A percentile compares a stretch with the other conserved stretches of the same genome.
These are phyloP conservation scores for Lacanobia wlatinum DNA, from an alignment of 2,888 invertebrate genomes.

Conservation along the genomic window DNA sequence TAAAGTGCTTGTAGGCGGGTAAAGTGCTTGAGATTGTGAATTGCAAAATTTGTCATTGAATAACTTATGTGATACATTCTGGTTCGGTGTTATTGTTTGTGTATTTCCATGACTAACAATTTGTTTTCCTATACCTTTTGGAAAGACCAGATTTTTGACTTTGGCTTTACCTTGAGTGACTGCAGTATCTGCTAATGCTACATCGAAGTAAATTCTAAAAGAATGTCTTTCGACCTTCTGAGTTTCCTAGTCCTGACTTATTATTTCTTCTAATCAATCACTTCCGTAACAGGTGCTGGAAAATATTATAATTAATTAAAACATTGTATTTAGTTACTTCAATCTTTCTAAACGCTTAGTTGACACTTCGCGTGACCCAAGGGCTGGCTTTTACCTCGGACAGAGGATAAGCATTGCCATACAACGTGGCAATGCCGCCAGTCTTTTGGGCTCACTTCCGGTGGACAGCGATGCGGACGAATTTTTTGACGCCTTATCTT, in stretches of 20 bases:
- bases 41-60: constrained; percentile 47
- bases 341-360: too few species aligned
- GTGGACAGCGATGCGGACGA: too few species aligned
- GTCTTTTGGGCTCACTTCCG: too few species aligned
- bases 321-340: too few species aligned
- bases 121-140: not conserved
- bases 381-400: too few species aligned
- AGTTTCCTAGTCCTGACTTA: not conserved
- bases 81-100: constrained; percentile 1
- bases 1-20: constrained; percentile 58
- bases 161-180: not conserved
- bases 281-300: too few species aligned
- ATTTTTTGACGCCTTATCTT: too few species aligned
- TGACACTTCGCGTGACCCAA: too few species aligned
- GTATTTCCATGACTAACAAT: not conserved
- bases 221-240: not conserved
- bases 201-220: not conserved
- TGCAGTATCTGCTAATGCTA: not conserved
- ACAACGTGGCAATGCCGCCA: too few species aligned
- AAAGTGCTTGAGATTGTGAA: constrained; percentile 50
- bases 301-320: too few species aligned
- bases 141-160: not conserved
- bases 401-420: too few species aligned
- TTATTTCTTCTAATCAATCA: not conserved
- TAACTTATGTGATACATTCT: constrained; percentile 31